Evolutionary conservation across 1,140 invertebrate species (phyloP).

Genomic region (Himalopsyche phryganea): DNA sequence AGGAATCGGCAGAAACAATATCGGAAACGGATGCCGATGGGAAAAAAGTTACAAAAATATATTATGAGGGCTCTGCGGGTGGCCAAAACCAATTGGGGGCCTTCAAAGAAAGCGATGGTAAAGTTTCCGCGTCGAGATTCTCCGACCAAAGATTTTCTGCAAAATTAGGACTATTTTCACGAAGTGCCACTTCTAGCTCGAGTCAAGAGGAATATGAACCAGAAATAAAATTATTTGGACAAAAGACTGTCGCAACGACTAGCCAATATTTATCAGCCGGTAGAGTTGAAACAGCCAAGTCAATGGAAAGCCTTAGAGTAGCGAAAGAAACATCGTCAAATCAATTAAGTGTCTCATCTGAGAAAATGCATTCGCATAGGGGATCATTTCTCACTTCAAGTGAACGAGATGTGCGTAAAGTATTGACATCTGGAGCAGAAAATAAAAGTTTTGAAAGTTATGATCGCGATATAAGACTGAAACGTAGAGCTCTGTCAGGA

Average conservation of each 20-base stretch:
- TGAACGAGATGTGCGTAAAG: constrained; percentile 60
- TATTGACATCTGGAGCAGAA: constrained; percentile 48
- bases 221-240: constrained; percentile 47
- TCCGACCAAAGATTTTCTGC: constrained; percentile 54
- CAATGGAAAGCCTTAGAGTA: constrained; percentile 65
- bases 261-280: constrained; percentile 58
- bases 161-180: constrained; percentile 59
- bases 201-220: constrained; percentile 67
- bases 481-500: constrained; percentile 57
- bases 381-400: constrained; percentile 60
- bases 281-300: constrained; percentile 60
- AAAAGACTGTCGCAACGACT: constrained; percentile 44
- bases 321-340: constrained; percentile 50
- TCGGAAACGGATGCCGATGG: constrained; percentile 31
- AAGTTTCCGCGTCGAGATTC: constrained; percentile 46
- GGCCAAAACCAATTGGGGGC: constrained; percentile 39
- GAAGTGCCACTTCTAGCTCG: constrained; percentile 60
- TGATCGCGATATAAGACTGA: constrained; percentile 56
- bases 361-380: constrained; percentile 43
- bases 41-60: constrained; percentile 23
- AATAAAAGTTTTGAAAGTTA: constrained; percentile 57
- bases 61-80: constrained; percentile 24
- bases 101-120: constrained; percentile 42
- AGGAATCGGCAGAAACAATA: constrained; percentile 40
- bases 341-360: constrained; percentile 47